phyloP scores from a whole-genome alignment of 2,113 vertebrate species.

The Coturnix japonica region DNA sequence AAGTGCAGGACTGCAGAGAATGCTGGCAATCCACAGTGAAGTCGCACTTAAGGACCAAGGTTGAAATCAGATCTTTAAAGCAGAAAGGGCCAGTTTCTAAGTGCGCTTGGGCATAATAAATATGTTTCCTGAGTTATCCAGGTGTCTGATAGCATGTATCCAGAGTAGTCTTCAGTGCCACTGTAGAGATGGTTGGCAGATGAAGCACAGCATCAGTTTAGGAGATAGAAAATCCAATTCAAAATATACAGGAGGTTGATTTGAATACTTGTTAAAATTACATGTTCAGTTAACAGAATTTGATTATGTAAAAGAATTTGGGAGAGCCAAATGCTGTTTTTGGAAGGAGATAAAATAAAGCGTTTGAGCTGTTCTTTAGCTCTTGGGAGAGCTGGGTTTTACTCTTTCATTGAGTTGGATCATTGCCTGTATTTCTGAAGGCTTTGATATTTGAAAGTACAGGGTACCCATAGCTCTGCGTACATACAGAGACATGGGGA shows the following conservation, averaged over 20 bases:
- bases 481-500: neutral
- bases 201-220: neutral
- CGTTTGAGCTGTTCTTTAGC: neutral
- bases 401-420: neutral
- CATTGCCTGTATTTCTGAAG: neutral
- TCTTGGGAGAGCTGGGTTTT: constrained; percentile 22
- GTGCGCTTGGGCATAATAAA: neutral
- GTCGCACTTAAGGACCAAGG: neutral
- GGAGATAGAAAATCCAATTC: neutral
- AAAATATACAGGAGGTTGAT: neutral
- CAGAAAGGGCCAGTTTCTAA: neutral
- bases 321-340: neutral
- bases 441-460: constrained; percentile 5
- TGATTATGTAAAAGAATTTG: neutral
- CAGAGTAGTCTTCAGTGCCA: neutral
- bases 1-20: neutral
- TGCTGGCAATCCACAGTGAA: neutral
- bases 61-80: neutral
- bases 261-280: constrained; percentile 3
- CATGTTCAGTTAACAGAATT: neutral
- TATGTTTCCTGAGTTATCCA: neutral
- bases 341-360: neutral
- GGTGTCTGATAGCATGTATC: neutral
- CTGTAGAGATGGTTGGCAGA: neutral
- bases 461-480: neutral